A percentile compares a stretch with the other conserved stretches of the same genome.
phyloP scores from a whole-genome alignment of 2,113 vertebrate species.

The Muscicapa adusta region DNA sequence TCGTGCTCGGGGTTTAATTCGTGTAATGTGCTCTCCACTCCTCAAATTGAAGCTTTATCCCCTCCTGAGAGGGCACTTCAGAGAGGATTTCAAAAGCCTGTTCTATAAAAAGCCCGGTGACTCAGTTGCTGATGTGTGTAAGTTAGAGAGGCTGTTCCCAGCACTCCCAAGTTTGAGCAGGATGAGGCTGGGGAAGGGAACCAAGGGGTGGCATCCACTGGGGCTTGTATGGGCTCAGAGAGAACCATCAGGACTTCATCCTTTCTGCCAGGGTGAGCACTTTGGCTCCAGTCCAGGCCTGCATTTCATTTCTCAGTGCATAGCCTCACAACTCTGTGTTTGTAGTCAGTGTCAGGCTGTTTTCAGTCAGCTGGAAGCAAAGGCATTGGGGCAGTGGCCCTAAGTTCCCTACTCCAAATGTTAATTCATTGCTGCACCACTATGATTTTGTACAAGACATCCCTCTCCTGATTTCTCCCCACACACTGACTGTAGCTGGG shows the following conservation, averaged over 20 bases:
- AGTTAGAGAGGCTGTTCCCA: background rate
- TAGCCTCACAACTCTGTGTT: background rate
- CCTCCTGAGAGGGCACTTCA: slow-evolving; percentile 1
- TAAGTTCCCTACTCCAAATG: background rate
- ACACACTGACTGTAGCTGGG: background rate
- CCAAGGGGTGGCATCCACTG: background rate
- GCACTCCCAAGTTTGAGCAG: background rate
- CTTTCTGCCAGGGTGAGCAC: background rate
- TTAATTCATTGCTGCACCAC: background rate
- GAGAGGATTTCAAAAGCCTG: background rate
- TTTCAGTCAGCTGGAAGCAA: background rate
- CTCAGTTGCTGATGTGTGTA: background rate
- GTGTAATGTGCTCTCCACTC: background rate
- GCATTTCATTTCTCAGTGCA: background rate
- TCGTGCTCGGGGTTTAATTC: background rate
- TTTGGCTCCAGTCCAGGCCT: background rate
- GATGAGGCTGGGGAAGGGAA: background rate
- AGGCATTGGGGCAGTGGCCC: background rate
- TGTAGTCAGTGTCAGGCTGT: background rate
- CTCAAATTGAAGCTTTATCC: background rate
- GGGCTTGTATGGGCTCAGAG: rapidly evolving
- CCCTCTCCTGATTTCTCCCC: background rate
- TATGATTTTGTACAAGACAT: background rate
- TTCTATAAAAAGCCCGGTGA: slow-evolving; percentile 25
- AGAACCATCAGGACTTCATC: background rate